Evolutionary conservation across 2,113 vertebrate species (phyloP), one percentile per base, ranked within the genome.

Genomic region (Gymnocephalus cernua): DNA sequence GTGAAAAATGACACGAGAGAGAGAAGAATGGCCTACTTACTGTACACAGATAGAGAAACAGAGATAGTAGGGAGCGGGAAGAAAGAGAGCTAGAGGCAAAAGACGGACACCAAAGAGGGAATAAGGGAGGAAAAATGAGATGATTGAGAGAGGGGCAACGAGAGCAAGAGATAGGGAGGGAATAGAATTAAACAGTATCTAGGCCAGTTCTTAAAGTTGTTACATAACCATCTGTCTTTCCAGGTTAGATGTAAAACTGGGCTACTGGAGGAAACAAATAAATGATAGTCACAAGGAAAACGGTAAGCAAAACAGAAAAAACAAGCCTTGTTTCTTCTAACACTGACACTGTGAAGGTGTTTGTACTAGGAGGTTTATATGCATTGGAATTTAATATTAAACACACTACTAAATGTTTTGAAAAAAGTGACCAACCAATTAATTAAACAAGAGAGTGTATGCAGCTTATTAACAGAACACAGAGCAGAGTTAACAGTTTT

Each of bases 181-280:
- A 82, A 86, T 69, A 82, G 77, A 88, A 91, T 92, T 84, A 84
- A 80, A 73, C 64, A 38, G 80, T 89, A 94, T 92, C 83, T 91
- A 93, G 92, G 91, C 70, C 93, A 90, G 78, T 63, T 85, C 79
- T 89, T 65, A 87, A 89, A 78, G 78, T 85, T 64, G 84, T 94
- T 94, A 91, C 88, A 89, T 93, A 95, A 95, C 70, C 79, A 69
- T 85, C 87, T 68, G 85, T 81, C 81, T 93, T 93, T 93, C 67
- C 80, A 88, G 92, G 83, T 93, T 91, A 92, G 41, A 86, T 71
- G 74, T 57, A 77, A 91, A 92, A 84, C 86, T 86, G 78, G 86
- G 86, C 86, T 87, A 87, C 66, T 73, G 35, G 54, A 79, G 88
- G 80, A 86, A 89, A 84, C 70, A 87, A 76, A 85, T 59, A 83